Base-by-base conservation (phyloP, 2,797 vertebrate genomes). In the Antrozous pallidus region DNA sequence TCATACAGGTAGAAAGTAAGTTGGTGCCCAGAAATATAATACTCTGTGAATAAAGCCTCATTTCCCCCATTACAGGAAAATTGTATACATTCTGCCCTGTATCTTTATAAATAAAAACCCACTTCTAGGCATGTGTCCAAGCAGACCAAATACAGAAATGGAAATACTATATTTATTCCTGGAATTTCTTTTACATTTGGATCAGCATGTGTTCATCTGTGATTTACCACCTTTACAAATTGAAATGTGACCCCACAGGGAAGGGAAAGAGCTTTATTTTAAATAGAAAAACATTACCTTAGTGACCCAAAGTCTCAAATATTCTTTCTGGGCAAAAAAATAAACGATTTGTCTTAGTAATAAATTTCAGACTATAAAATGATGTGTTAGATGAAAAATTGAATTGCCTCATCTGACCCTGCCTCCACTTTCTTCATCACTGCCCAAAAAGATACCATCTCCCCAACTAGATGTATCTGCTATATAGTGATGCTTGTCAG, bases 1-100 rank as follows among this genome's bases (percentile, higher is more conserved):
- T 97, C 95, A 96, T 97, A 17, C 16, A 96, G 88, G 73, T 94
- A 83, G 94, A 95, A 98, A 96, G 58, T 81, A 73, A 94, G 94
- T 95, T 77, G 65, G 94, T 83, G 78, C 74, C 92, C 73, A 89
- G 71, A 94, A 74, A 93, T 75, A 93, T 47, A 96, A 95, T 96
- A 92, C 63, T 95, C 20, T 83, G 3, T 84, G 69, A 96, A 82
- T 74, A 96, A 94, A 75, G 12, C 31, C 77, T 20, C 24, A 49
- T 94, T 94, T 96, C 40, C n/a, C 73, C 87, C 51, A 18, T 96
- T 96, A 84, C 0, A 67, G 18, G 92, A 93, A 96, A 96, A 79
- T 94, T 96, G 96, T 94, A 92, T 63, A 74, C 83, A 88, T 92
- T 96, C 88, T 93, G 1, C 71, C 94, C 86, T 67, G n/a, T 93